These are phyloP conservation scores for Chascanopsetta lugubris DNA, from an alignment of 2,113 vertebrate species.

Conservation along the genomic window DNA sequence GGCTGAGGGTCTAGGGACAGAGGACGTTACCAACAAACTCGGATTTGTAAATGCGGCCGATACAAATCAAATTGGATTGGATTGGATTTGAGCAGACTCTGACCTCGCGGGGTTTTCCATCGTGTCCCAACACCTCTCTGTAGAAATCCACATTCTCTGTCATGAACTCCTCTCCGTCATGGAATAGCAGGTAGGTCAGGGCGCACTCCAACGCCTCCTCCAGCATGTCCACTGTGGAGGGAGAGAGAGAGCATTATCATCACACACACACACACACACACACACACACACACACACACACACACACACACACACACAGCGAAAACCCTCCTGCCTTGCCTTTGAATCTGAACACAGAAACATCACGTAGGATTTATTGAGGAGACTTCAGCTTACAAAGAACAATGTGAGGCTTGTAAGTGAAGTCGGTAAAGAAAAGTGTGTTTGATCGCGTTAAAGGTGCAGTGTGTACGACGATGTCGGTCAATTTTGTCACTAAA, in stretches of 20 bases:
- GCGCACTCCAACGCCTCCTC: conserved; percentile 87
- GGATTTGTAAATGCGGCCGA: too few relatives aligned
- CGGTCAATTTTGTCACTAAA: too few relatives aligned
- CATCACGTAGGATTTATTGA: conserved; percentile 28
- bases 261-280: conserved; percentile 42
- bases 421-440: too few relatives aligned
- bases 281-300: conserved; percentile 13
- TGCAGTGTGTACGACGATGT: too few relatives aligned
- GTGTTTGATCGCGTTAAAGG: too few relatives aligned
- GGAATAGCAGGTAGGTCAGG: conserved; percentile 90
- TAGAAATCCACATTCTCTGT: conserved; percentile 88
- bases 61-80: too few relatives aligned
- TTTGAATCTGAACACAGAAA: too few relatives aligned
- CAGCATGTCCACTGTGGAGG: conserved; percentile 79
- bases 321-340: neutral
- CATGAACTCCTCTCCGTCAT: conserved; percentile 88
- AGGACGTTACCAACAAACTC: too few relatives aligned
- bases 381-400: conserved; percentile 8
- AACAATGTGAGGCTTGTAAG: conserved; percentile 23
- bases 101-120: conserved; percentile 74
- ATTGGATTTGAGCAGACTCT: too few relatives aligned
- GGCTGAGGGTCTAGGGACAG: too few relatives aligned
- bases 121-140: conserved; percentile 80
- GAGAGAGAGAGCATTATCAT: conserved; percentile 1
- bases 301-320: too few relatives aligned